A percentile compares a stretch with the other conserved stretches of the same genome.
These are phyloP conservation scores for Gortyna flavago DNA, from an alignment of 2,888 invertebrate species.

Conservation along the genomic window DNA sequence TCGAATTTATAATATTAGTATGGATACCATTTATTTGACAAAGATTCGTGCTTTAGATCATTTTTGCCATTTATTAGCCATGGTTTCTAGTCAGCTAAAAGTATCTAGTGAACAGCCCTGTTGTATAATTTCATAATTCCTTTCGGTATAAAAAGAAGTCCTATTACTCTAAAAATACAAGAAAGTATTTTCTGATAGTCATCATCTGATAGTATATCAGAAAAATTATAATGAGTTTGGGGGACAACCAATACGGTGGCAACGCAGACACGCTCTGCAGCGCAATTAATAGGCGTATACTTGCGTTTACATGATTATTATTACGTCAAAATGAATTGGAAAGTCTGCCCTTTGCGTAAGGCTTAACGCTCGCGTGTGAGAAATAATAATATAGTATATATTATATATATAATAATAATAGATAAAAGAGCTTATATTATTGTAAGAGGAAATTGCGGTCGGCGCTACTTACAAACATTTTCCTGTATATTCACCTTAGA, in stretches of 20 bases:
- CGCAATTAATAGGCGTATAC: neutral
- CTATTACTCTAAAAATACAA: neutral
- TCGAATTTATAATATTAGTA: too few relatives aligned
- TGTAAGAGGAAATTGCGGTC: constrained; percentile 36
- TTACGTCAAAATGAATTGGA: neutral
- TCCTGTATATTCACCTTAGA: neutral
- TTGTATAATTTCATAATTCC: neutral
- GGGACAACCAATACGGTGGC: neutral
- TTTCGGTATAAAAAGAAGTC: neutral
- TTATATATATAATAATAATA: too few relatives aligned
- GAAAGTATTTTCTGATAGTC: neutral
- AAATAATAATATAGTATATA: too few relatives aligned
- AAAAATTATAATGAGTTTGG: neutral
- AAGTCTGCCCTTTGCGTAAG: constrained; percentile 16
- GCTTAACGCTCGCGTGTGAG: constrained; percentile 6
- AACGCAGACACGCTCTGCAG: neutral
- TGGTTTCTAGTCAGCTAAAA: neutral
- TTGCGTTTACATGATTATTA: neutral
- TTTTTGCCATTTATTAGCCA: constrained; percentile 5
- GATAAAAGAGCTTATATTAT: constrained; percentile 25
- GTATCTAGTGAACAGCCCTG: constrained; percentile 7
- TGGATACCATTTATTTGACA: neutral
- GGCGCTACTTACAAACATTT: constrained; percentile 8
- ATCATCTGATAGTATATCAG: neutral
- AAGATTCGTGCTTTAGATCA: neutral